phyloP scores from a whole-genome alignment of 2,797 vertebrate genomes.

The Vireo griseus region DNA sequence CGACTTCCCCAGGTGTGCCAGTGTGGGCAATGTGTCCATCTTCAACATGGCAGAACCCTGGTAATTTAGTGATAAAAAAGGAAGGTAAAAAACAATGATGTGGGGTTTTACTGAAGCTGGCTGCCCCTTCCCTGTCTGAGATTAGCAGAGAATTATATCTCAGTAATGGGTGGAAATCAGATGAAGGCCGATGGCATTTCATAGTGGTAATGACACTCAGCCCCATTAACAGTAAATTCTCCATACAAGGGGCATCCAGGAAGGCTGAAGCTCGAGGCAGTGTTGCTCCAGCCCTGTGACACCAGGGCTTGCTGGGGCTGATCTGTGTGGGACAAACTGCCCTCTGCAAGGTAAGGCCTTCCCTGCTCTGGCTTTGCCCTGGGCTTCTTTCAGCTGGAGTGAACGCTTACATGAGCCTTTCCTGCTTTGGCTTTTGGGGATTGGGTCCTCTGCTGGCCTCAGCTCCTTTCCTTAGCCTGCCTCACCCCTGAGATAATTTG shows the following conservation, averaged over 20 bases:
- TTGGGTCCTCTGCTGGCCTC: neutral
- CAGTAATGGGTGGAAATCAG: neutral
- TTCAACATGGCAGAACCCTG: rapidly evolving
- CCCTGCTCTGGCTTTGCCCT: neutral
- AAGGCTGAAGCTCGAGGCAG: neutral
- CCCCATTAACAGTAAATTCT: neutral
- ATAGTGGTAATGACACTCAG: neutral
- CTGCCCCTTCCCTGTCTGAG: neutral
- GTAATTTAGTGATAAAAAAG: neutral
- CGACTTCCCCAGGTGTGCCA: rapidly evolving
- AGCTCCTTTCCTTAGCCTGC: neutral
- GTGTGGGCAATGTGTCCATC: rapidly evolving
- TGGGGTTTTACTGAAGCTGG: neutral
- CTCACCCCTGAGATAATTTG: neutral
- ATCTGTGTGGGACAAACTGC: rapidly evolving
- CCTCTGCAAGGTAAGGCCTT: neutral
- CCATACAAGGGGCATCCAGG: neutral
- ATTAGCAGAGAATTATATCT: neutral
- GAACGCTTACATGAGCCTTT: neutral
- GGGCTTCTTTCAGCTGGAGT: neutral
- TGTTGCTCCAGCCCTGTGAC: neutral
- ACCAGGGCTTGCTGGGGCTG: neutral
- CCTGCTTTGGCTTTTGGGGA: neutral
- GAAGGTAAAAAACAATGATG: neutral
- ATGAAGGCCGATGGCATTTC: neutral